Base-by-base conservation (phyloP, 2,797 vertebrate genomes). In the Sitta carolinensis region DNA sequence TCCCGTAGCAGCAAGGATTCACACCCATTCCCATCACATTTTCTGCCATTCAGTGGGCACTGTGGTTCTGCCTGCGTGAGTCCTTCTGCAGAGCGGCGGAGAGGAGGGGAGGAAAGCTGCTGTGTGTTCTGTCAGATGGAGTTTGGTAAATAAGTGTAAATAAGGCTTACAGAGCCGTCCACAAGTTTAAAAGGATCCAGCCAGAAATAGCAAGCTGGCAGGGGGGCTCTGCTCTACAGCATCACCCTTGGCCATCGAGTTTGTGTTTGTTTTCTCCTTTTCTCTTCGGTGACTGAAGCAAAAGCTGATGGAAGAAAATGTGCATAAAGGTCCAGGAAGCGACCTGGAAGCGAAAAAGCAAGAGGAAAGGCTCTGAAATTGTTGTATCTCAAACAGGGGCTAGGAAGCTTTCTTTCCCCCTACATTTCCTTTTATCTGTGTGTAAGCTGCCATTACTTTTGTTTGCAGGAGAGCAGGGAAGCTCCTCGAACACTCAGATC, bases 121-220 rank as follows among this genome's bases (percentile, higher is more conserved):
- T 76, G 70, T 91, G 90, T 81, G 77, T 88, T 75, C 96, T 96
- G 96, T 95, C 96, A 95, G 88, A 86, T 84, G 70, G 69, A 90
- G 85, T 96, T 95, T 94, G 87, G 91, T 93, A 95, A 96, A 92
- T 93, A 94, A 96, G 95, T 94, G 94, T 94, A 96, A 96, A 96
- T 91, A 95, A 94, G 74, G 62, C 51, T 90, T 48, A 64, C 83
- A 91, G 87, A 94, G 76, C 66, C 48, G 13, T 91, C 89, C 85
- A 86, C 87, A 90, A 93, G 74, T 95, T 96, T 82, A 87, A 96
- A 93, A 91, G 55, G 83, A 79, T 94, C n/a, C 80, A 94, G 70
- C 34, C 91, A 96, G 76, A 95, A 96, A 94, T 81, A 96, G 74
- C 66, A 91, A 69, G 78, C 84, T 74, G 61, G 69, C 66, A 81